Evolutionary conservation across 2,888 invertebrate species (phyloP).

Genomic region (Meloe dianella): DNA sequence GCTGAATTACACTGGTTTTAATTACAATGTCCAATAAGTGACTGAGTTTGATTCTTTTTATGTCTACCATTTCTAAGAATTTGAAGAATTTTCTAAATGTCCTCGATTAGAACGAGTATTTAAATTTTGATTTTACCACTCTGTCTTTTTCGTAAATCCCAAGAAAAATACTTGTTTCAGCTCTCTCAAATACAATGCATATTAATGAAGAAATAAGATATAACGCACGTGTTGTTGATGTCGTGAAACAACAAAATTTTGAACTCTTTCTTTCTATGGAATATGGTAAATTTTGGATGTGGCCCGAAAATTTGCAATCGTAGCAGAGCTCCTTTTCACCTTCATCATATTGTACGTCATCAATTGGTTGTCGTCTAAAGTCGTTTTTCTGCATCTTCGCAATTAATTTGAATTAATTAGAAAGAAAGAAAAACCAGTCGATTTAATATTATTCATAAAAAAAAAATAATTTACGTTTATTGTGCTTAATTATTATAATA

Average conservation of each 20-base stretch:
- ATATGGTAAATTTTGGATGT: no score
- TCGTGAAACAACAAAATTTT: no score
- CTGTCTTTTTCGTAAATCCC: neutral
- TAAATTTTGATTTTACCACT: constrained; percentile 26
- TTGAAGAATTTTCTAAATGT: constrained; percentile 30
- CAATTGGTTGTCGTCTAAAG: neutral
- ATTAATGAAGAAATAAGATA: neutral
- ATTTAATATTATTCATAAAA: neutral
- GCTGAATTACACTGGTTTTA: neutral
- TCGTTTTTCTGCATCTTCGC: neutral
- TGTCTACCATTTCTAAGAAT: constrained; percentile 23
- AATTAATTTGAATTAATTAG: constrained; percentile 6
- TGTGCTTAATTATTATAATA: neutral
- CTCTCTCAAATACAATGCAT: neutral
- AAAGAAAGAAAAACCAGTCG: constrained; percentile 1
- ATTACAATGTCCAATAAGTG: constrained; percentile 8
- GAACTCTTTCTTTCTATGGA: no score
- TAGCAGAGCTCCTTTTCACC: no score
- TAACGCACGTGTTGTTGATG: neutral
- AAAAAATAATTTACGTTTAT: neutral
- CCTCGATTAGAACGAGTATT: constrained; percentile 35
- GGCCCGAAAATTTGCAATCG: no score
- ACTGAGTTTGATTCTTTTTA: neutral
- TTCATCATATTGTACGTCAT: neutral
- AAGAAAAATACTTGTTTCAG: constrained; percentile 2